A percentile compares a stretch with the other conserved stretches of the same genome.
These are phyloP conservation scores for Drosophila neoperkinsi DNA, from an alignment of 2,888 invertebrate species.

Conservation along the genomic window DNA sequence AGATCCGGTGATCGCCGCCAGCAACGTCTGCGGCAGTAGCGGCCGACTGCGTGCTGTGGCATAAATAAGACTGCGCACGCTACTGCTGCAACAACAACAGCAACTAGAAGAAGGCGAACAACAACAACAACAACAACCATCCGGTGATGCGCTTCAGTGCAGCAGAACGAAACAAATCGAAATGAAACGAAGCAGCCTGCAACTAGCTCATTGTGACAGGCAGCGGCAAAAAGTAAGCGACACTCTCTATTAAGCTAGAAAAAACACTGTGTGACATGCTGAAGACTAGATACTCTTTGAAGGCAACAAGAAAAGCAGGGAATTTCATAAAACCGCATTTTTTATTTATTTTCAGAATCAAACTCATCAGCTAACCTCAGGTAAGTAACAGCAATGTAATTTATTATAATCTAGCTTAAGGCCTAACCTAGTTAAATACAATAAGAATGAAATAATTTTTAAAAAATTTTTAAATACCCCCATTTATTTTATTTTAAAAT, in stretches of 20 bases:
- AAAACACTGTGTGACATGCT: not conserved
- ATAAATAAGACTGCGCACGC: slow-evolving; percentile 68
- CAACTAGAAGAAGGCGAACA: slow-evolving; percentile 20
- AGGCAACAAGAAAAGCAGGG: not conserved
- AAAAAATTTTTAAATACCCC: not conserved
- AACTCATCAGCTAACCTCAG: not conserved
- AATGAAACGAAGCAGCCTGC: slow-evolving; percentile 29
- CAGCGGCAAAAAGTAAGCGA: slow-evolving; percentile 38
- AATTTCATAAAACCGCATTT: not conserved
- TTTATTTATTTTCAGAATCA: not conserved
- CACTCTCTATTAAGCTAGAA: slow-evolving; percentile 21
- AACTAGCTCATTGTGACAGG: slow-evolving; percentile 51
- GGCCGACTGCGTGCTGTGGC: slow-evolving; percentile 61
- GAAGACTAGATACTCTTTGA: not conserved
- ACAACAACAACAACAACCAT: not conserved
- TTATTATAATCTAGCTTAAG: not conserved
- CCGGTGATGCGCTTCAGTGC: slow-evolving; percentile 77
- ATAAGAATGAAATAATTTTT: not conserved
- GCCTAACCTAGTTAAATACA: not conserved
- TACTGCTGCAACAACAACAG: slow-evolving; percentile 38
- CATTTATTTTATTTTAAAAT: too few relatives aligned
- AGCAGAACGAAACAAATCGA: slow-evolving; percentile 59
- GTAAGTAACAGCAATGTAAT: not conserved
- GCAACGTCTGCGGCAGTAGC: slow-evolving; percentile 2
- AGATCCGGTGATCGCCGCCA: slow-evolving; percentile 31